Conservation (phyloP, 35 echinoderm and acorn worm genomes). For the Ptychodera flava region DNA sequence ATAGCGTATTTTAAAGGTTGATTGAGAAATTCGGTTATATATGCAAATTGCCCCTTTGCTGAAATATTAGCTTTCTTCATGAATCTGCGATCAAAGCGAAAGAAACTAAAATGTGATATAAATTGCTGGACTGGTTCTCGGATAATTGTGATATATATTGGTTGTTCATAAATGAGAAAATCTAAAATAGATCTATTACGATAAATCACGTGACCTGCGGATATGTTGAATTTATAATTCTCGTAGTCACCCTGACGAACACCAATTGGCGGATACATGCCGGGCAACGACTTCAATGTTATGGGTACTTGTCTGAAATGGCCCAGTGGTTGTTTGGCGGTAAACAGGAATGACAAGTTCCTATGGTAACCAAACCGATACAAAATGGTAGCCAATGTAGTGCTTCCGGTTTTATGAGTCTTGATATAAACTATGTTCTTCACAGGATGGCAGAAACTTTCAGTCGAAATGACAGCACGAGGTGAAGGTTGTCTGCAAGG, state of each 20-base stretch:
- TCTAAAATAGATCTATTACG: neutral
- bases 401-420: slow-evolving; percentile 52
- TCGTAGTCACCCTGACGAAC: neutral
- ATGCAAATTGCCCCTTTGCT: neutral
- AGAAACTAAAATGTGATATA: slow-evolving; percentile 28
- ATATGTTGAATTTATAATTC: slow-evolving; percentile 31
- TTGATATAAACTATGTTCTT: slow-evolving; percentile 36
- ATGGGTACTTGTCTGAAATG: neutral
- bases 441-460: neutral
- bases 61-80: neutral
- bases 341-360: slow-evolving; percentile 35
- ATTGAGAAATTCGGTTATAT: neutral
- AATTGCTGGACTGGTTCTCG: slow-evolving; percentile 37
- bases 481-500: too few relatives aligned
- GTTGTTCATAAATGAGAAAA: neutral
- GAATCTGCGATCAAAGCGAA: neutral
- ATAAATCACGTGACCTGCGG: slow-evolving; percentile 23
- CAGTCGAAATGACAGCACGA: too few relatives aligned
- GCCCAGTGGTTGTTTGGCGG: neutral
- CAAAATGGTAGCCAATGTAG: slow-evolving; percentile 17
- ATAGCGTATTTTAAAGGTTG: neutral
- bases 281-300: neutral
- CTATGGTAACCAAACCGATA: slow-evolving; percentile 21
- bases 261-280: slow-evolving; percentile 18
- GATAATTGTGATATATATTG: slow-evolving; percentile 33